Percentiles rank a stretch among this genome's conserved stretches.
These are phyloP conservation scores for Sphecodes monilicornis DNA, from an alignment of 2,888 invertebrate genomes.

Conservation along the genomic window DNA sequence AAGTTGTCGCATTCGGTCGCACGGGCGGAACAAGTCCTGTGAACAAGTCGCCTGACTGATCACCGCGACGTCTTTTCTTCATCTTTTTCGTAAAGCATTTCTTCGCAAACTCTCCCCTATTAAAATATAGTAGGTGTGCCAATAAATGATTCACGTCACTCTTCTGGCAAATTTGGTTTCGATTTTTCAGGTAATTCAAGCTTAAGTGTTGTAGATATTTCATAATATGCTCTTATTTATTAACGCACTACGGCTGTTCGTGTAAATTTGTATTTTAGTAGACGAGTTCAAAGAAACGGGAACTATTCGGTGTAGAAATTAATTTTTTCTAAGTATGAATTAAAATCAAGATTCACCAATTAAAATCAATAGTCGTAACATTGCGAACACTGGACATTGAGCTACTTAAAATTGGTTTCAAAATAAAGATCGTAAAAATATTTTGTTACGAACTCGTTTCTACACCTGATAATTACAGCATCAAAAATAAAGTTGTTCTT, in stretches of 20 bases:
- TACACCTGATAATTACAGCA: no score
- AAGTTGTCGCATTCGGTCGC: constrained; percentile 46
- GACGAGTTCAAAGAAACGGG: background rate
- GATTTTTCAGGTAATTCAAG: background rate
- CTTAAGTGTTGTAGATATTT: background rate
- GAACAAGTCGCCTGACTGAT: constrained; percentile 7
- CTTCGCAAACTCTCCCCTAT: background rate
- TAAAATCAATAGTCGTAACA: no score
- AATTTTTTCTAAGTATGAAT: background rate
- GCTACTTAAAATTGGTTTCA: no score
- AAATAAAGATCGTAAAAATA: no score
- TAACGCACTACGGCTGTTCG: background rate
- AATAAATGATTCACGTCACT: background rate
- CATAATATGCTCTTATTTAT: background rate
- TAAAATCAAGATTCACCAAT: no score
- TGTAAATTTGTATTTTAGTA: background rate
- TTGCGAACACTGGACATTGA: no score
- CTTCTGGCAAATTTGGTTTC: background rate
- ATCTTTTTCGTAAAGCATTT: background rate
- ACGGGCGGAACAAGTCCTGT: constrained; percentile 8
- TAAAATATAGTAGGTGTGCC: background rate
- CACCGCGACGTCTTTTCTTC: background rate
- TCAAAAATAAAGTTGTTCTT: no score
- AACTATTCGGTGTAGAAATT: background rate
- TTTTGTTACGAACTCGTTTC: no score